Base-by-base conservation (phyloP, 1,140 invertebrate species). In the Neodiprion pinetum region DNA sequence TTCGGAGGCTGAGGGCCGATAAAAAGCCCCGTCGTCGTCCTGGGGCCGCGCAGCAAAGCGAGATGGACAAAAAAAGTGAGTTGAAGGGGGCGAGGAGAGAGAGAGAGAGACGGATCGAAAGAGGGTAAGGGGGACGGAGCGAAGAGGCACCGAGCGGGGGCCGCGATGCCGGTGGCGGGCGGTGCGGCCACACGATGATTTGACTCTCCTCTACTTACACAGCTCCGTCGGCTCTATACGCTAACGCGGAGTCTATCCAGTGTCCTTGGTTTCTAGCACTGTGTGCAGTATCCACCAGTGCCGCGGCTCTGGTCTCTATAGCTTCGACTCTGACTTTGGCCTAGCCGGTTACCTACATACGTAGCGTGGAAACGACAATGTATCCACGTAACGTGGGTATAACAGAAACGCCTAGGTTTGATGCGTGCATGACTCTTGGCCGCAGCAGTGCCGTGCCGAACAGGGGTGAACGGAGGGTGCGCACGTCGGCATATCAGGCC, bases 1-100 rank as follows among this genome's bases (percentile, higher is more conserved):
- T 84, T 74, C 81, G 78, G 81, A 74, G 78, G 83, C 82, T 83
- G 78, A 81, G 74, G 78, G 83, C 82, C 82, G 83, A 85, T 84
- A 85, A 86, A 86, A 86, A 86, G 78, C 75, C 75, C 76, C 53
- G 53, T 61, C n/a, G 11, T 61, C 53, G n/a, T 11, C 53, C 53
- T 75, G 79, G 82, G 78, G 80, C 78, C 81, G 77, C 49, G 79
- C 78, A 79, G 82, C 21, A 69, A 69, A 10, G 67, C n/a, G 74
- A 75, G 73, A 12, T 49, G 74, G 48, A 28, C 72, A 78, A 70
- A 68, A 66, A 69, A 17, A 11, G 14, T 28, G 10, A 48, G 75
- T 70, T 9, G 49, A n/a, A 61, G 65, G 66, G 50, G 23, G 67
- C 66, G 76, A 73, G 69, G 70, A 69, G 67, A 66, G 71, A 53